Conservation (phyloP, 2,888 invertebrate genomes). For the Mesoligia furuncula region DNA sequence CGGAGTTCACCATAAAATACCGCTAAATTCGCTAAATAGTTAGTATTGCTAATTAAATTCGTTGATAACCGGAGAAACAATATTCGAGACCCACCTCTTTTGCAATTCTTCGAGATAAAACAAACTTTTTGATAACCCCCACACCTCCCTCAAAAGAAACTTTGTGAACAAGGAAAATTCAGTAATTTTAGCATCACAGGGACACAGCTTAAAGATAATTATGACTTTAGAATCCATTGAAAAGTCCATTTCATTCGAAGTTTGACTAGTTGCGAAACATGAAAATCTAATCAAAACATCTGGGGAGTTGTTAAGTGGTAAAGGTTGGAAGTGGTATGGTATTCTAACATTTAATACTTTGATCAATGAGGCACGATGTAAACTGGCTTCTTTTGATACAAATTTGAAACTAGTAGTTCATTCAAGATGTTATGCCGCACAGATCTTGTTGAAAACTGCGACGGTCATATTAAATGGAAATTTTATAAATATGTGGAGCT, state of each 20-base stretch:
- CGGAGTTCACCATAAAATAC: slow-evolving; percentile 20
- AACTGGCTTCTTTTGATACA: slow-evolving; percentile 70
- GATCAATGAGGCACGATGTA: slow-evolving; percentile 72
- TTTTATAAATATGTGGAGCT: slow-evolving; percentile 57
- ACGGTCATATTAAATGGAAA: slow-evolving; percentile 46
- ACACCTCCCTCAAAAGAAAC: slow-evolving; percentile 50
- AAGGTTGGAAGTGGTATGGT: slow-evolving; percentile 60
- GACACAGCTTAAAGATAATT: slow-evolving; percentile 65
- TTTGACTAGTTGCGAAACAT: slow-evolving; percentile 68
- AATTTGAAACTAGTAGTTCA: slow-evolving; percentile 65
- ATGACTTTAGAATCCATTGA: slow-evolving; percentile 64
- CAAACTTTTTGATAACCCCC: slow-evolving; percentile 62
- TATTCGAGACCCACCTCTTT: slow-evolving; percentile 43
- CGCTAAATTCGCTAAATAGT: slow-evolving; percentile 42
- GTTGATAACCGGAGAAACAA: slow-evolving; percentile 48
- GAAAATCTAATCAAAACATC: slow-evolving; percentile 79
- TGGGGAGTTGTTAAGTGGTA: slow-evolving; percentile 67
- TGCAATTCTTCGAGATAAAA: slow-evolving; percentile 52
- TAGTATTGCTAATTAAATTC: slow-evolving; percentile 54
- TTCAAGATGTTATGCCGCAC: slow-evolving; percentile 35
- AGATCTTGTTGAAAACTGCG: slow-evolving; percentile 46
- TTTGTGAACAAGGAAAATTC: slow-evolving; percentile 62
- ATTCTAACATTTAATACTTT: slow-evolving; percentile 72
- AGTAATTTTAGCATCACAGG: slow-evolving; percentile 55
- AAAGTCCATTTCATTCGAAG: slow-evolving; percentile 64